Base-by-base conservation (phyloP, 1,140 invertebrate genomes). In the Drosophila nannoptera region DNA sequence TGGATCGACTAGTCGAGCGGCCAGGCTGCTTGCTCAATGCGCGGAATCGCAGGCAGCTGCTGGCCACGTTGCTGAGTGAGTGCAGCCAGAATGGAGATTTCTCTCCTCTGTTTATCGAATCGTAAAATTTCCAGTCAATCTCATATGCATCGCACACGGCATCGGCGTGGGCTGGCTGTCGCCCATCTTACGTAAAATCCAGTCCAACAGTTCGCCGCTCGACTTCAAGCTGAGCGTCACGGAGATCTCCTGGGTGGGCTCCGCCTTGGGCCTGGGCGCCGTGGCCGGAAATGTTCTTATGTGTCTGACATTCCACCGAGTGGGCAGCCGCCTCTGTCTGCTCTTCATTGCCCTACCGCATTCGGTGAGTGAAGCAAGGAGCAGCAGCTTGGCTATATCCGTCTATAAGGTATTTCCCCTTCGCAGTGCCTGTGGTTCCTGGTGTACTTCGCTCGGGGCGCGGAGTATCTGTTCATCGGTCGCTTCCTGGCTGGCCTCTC, bases 401-500 rank as follows among this genome's bases (percentile, higher is more conserved):
- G 0, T 12, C 8, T 16, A 9, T 7, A 49, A 5, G 46, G 5
- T 14, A 50, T 12, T 7, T 12, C 4, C 0, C 5, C 14, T 0
- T 9, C 3, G 7, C 7, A 87, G 84, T 81, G 77, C 56, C 36
- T 77, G 0, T 87, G 84, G 84, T 12, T 87, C 31, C 40, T 88
- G 45, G 74, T 84, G 4, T 73, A 75, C 36, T 84, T 72, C 9
- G 82, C 78, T 5, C 42, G 69, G 12, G 65, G 75, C 14, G 73
- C 78, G 3, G 75, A 78, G 22, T 75, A 65, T 35, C 88, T 89
- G 12, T 88, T 89, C 29, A 62, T 89, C 29, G 89, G 88, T 7
- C 76, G 90, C 32, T 83, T 90, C 8, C 40, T 91, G 0, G 72
- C 73, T 12, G 90, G 90, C 38, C 62, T 90, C 5, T 80, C 78